These are phyloP conservation scores for Microctenopoma steveboyesi DNA, from an alignment of 2,797 vertebrate genomes.

Conservation along the genomic window DNA sequence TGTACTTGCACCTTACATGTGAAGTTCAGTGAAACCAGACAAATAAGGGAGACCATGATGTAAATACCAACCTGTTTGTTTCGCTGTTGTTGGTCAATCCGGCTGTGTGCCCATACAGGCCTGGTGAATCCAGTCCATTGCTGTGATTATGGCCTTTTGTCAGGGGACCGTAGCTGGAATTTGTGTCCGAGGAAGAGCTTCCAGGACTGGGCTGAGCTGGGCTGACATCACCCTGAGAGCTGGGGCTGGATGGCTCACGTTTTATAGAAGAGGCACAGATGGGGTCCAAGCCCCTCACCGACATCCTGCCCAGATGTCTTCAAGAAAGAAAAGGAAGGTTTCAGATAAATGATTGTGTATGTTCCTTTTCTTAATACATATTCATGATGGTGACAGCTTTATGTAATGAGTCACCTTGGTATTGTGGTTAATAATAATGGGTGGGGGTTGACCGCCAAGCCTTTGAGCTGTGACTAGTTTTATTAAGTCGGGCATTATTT, in stretches of 20 bases:
- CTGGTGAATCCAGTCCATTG: constrained; percentile 70
- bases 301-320: constrained; percentile 78
- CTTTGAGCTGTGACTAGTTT: constrained; percentile 31
- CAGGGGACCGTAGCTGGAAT: constrained; percentile 76
- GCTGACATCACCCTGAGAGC: constrained; percentile 77
- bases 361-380: constrained; percentile 27
- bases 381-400: constrained; percentile 25
- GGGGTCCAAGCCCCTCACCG: constrained; percentile 79
- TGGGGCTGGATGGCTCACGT: constrained; percentile 79
- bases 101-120: constrained; percentile 66
- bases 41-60: not conserved
- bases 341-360: not conserved
- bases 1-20: not conserved
- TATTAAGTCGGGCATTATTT: constrained; percentile 43
- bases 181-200: constrained; percentile 79
- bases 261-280: constrained; percentile 75
- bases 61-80: constrained; percentile 64
- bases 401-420: constrained; percentile 42
- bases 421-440: constrained; percentile 52
- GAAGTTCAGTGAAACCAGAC: not conserved
- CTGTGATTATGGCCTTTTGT: constrained; percentile 61
- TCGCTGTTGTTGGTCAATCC: constrained; percentile 55
- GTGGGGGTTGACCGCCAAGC: constrained; percentile 20
- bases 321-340: not conserved
- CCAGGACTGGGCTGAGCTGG: constrained; percentile 77